A percentile compares a stretch with the other conserved stretches of the same genome.
Conservation (phyloP, 2,888 invertebrate species). For the Tipula lateralis region DNA sequence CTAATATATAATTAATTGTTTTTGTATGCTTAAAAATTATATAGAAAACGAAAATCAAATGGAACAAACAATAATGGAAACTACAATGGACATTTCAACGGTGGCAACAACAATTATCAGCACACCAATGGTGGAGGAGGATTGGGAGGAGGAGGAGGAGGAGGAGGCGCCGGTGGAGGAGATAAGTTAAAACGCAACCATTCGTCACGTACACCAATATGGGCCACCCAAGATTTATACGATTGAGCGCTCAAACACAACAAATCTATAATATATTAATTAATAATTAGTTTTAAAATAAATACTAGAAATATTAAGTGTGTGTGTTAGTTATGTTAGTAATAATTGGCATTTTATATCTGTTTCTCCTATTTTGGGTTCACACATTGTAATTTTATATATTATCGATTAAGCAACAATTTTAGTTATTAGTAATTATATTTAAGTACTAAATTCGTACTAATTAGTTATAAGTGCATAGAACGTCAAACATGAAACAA, state of each 20-base stretch:
- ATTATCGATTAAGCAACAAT: not conserved
- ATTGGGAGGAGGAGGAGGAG: not conserved
- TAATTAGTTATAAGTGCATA: not conserved
- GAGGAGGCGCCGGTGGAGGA: not conserved
- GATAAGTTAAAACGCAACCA: slow-evolving; percentile 6
- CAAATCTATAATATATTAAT: not conserved
- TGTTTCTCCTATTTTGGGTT: not conserved
- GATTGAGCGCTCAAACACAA: not conserved
- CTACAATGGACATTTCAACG: not conserved
- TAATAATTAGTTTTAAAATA: not conserved
- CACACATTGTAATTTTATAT: not conserved
- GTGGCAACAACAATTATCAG: not conserved
- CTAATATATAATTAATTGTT: not conserved
- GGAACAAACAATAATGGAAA: not conserved
- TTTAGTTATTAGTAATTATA: not conserved
- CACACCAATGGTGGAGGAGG: not conserved
- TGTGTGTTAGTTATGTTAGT: not conserved
- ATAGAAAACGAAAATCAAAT: not conserved
- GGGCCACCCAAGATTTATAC: slow-evolving; percentile 26
- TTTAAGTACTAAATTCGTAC: not conserved
- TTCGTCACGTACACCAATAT: slow-evolving; percentile 12
- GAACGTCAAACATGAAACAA: not conserved
- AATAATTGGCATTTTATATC: not conserved
- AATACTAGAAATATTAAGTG: not conserved
- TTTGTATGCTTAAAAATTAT: not conserved